Conservation (phyloP, 2,888 invertebrate genomes). For the Sclerodermus sp. region DNA sequence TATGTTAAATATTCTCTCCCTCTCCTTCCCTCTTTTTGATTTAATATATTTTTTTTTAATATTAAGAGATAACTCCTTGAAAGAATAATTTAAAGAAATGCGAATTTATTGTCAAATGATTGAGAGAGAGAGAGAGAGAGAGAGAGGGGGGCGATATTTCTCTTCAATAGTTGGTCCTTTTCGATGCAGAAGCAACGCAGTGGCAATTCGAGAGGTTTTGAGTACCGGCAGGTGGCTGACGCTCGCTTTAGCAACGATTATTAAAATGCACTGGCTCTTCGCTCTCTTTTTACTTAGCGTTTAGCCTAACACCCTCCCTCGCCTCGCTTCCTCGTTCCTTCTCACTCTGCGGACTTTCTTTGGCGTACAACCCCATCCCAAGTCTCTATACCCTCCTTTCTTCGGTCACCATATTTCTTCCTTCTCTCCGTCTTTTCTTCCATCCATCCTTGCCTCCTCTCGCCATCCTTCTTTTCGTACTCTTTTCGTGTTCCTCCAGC, state of each 20-base stretch:
- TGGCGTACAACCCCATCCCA: neutral
- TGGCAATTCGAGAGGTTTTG: slow-evolving; percentile 34
- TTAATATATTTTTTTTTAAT: too few relatives aligned
- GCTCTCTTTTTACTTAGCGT: neutral
- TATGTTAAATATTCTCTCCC: too few relatives aligned
- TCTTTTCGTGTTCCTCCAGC: slow-evolving; percentile 23
- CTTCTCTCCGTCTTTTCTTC: slow-evolving; percentile 9
- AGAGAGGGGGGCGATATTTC: slow-evolving; percentile 25
- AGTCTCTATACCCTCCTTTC: slow-evolving; percentile 7
- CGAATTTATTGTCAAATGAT: too few relatives aligned
- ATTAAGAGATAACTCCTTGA: too few relatives aligned
- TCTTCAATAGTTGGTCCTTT: slow-evolving; percentile 29
- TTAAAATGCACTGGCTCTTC: slow-evolving; percentile 31
- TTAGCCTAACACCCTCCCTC: neutral
- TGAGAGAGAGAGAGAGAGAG: too few relatives aligned
- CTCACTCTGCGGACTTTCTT: too few relatives aligned
- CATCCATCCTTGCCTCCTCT: slow-evolving; percentile 3
- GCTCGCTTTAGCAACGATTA: slow-evolving; percentile 34
- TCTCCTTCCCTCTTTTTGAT: too few relatives aligned
- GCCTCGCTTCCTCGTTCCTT: too few relatives aligned
- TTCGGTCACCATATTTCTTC: slow-evolving; percentile 4
- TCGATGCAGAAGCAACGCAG: slow-evolving; percentile 26
- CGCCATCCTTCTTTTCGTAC: too few relatives aligned
- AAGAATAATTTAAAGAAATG: too few relatives aligned
- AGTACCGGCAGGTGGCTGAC: slow-evolving; percentile 17